Evolutionary conservation across 2,797 vertebrate genomes (phyloP), one percentile per base, ranked within the genome.

Genomic region (Onychomys arenicola): DNA sequence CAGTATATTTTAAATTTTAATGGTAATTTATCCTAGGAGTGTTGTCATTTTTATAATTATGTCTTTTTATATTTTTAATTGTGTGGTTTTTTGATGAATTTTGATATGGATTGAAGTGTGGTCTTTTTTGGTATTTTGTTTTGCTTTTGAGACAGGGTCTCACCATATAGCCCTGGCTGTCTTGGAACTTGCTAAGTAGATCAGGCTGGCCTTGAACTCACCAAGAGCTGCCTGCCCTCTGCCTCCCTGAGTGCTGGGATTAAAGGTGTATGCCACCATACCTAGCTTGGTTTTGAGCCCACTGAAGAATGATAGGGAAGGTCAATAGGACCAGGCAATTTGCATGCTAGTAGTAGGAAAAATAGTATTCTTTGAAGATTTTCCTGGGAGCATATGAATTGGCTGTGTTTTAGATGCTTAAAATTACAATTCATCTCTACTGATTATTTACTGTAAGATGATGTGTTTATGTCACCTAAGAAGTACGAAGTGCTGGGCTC

Each of bases 361-460:
- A 95, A 13, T 1, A 52, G 67, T 27, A 49, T n/a, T 91, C 37
- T 88, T 16, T 16, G 63, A 84, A 83, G 57, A 34, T 40, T 94
- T 93, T 96, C 81, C 69, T 90, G n/a, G 61, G 91, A 1, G 59
- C 23, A 43, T 82, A 40, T 91, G 34, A 80, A 77, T 61, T 40
- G 27, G 40, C 65, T 86, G 67, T 90, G 57, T 83, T 93, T 90
- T 73, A 67, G 77, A 84, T 9, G 89, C 89, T 93, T 84, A 49
- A 80, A 88, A 78, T 73, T 61, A 34, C 46, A 94, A 43, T 83
- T 91, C 52, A 46, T 46, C 63, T 32, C 61, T 95, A 94, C 80
- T 84, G 69, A 63, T 14, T 67, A 86, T 69, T 76, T 91, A 75
- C 61, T 46, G 13, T 59, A 91, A 87, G 34, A 46, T 32, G 85